Conservation (phyloP, 2,113 vertebrate genomes). For the Theropithecus gelada region DNA sequence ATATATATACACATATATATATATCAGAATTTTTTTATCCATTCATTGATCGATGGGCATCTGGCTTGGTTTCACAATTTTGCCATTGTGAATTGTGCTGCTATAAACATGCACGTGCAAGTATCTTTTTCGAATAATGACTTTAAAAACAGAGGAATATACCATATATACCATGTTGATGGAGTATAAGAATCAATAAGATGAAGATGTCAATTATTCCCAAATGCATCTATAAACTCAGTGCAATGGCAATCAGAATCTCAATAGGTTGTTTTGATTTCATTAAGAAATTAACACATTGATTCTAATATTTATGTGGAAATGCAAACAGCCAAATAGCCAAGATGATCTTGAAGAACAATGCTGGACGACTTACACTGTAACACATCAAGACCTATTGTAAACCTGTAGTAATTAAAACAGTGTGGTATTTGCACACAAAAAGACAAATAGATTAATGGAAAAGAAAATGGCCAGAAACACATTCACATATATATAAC, state of each 20-base stretch:
- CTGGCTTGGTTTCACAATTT: too few species aligned
- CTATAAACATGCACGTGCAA: too few species aligned
- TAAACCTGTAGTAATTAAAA: neutral
- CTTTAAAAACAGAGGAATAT: neutral
- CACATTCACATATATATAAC: neutral
- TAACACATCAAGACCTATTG: neutral
- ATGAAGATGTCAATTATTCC: neutral
- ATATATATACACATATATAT: too few species aligned
- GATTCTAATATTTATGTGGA: constrained; percentile 13
- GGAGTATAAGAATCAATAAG: neutral
- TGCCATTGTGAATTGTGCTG: too few species aligned
- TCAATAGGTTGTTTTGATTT: neutral
- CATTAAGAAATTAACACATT: neutral
- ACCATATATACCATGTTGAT: neutral
- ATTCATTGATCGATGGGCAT: too few species aligned
- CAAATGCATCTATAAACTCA: neutral
- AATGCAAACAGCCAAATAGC: neutral
- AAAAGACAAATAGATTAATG: neutral
- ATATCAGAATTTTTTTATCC: too few species aligned
- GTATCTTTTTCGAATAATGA: too few species aligned
- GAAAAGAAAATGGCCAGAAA: neutral
- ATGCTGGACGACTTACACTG: neutral
- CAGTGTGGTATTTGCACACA: neutral
- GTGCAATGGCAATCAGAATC: neutral
- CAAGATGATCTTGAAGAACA: neutral